A percentile compares a stretch with the other conserved stretches of the same genome.
phyloP scores from a whole-genome alignment of 2,888 invertebrate species.

The Athrips mouffetella region DNA sequence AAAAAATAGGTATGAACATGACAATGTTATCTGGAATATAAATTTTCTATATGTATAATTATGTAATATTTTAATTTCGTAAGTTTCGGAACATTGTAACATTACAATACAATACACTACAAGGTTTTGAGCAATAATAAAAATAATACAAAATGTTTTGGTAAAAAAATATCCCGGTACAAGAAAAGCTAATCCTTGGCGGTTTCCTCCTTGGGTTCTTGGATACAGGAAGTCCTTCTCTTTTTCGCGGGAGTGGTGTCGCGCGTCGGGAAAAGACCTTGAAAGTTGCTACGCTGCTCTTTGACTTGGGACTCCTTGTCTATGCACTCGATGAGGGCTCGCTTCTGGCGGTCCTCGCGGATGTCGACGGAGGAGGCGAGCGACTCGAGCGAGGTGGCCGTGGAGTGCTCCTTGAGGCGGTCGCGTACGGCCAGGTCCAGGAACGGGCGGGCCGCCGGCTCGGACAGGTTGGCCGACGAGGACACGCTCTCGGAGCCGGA shows the following conservation, averaged over 20 bases:
- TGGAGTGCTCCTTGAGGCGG: conserved; percentile 49
- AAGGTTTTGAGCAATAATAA: too few species aligned
- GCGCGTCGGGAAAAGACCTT: conserved; percentile 43
- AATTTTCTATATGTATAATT: too few species aligned
- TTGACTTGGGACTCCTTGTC: conserved; percentile 61
- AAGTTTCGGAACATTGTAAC: too few species aligned
- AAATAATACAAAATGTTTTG: too few species aligned
- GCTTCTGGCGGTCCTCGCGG: conserved; percentile 43
- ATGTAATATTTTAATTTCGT: too few species aligned
- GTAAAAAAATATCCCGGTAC: too few species aligned
- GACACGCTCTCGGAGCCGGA: conserved; percentile 24
- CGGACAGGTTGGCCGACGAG: conserved; percentile 23
- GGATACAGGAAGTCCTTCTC: too few species aligned
- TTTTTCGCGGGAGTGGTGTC: conserved; percentile 45
- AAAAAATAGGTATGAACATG: too few species aligned
- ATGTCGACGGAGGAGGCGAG: conserved; percentile 60
- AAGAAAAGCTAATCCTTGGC: too few species aligned
- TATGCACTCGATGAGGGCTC: conserved; percentile 42
- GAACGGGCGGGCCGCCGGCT: conserved; percentile 25
- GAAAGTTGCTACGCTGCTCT: conserved; percentile 48
- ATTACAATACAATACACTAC: too few species aligned
- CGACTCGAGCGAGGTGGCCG: conserved; percentile 79
- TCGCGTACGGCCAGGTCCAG: conserved; percentile 50
- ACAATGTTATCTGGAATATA: too few species aligned
- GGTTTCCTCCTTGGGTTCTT: too few species aligned